Evolutionary conservation across 2,888 invertebrate genomes (phyloP).

Genomic region (Scaptomyza cyrtandrae): DNA sequence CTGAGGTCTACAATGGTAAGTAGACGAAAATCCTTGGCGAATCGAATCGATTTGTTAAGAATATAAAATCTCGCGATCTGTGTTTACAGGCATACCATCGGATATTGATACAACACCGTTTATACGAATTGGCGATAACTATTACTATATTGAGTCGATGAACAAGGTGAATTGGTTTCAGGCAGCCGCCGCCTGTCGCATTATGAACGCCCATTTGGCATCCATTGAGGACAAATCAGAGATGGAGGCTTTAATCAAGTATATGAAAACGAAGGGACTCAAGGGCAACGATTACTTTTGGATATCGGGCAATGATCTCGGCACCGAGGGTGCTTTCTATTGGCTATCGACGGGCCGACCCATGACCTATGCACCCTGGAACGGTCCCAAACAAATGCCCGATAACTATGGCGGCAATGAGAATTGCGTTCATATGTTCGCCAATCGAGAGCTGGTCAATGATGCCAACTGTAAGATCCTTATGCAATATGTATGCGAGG

Average conservation of each 20-base stretch:
- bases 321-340: slow-evolving; percentile 71
- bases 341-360: slow-evolving; percentile 74
- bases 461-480: slow-evolving; percentile 70
- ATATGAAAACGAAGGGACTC: slow-evolving; percentile 63
- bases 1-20: slow-evolving; percentile 66
- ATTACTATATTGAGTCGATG: slow-evolving; percentile 68
- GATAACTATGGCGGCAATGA: slow-evolving; percentile 71
- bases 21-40: too few relatives aligned
- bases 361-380: slow-evolving; percentile 74
- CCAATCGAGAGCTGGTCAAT: slow-evolving; percentile 67
- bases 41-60: too few relatives aligned
- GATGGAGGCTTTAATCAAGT: slow-evolving; percentile 61
- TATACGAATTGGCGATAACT: slow-evolving; percentile 66
- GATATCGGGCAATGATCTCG: slow-evolving; percentile 77
- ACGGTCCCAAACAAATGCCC: slow-evolving; percentile 71
- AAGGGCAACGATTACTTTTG: slow-evolving; percentile 70
- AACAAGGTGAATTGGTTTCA: slow-evolving; percentile 76
- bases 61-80: too few relatives aligned
- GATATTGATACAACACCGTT: slow-evolving; percentile 71
- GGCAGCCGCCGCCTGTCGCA: slow-evolving; percentile 73
- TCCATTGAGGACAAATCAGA: slow-evolving; percentile 70
- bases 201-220: slow-evolving; percentile 72
- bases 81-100: slow-evolving; percentile 50
- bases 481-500: slow-evolving; percentile 71
- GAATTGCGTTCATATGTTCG: slow-evolving; percentile 76